Base-by-base conservation (phyloP, 2,888 invertebrate species). In the Drosophila mercatorum region DNA sequence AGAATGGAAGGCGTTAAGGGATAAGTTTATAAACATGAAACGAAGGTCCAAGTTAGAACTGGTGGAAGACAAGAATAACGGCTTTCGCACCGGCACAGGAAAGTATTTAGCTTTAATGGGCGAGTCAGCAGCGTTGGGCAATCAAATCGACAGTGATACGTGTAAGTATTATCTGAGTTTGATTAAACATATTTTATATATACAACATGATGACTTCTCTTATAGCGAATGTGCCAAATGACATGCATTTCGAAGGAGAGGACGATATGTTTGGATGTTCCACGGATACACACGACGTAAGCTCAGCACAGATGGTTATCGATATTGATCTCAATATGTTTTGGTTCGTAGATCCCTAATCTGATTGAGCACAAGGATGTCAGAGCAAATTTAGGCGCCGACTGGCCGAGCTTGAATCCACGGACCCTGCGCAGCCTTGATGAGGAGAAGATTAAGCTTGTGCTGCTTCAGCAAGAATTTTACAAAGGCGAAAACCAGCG, bases 381-480 rank as follows among this genome's bases (percentile, higher is more conserved):
- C 34, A 38, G 26, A 28, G n/a, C n/a, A 40, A 40, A 38, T 34
- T 26, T 38, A 10, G 6, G 31, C 22, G 12, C 34, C 2, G 40
- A 51, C 31, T 68, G 51, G 44, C 6, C 40, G 1, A 46, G 17
- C 11, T 36, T 46, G 22, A 52, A 46, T 40, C 68, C 51, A 36
- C 40, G 44, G 17, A 68, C 58, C 2, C 51, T 51, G 31, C 68
- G 51, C 14, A 68, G 44, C 17, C 26, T 53, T 2, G 52, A 68
- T 4, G 68, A 68, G 26, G 68, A 68, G 40, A 68, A 58, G 36
- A 58, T 68, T 17, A 58, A 53, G 10, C 26, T 53, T 17, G 57
- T 72, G 6, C 47, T 53, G 4, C 53, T 71, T 0, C 72, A 72
- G 40, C 72, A 72, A 36, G 66, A 72, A 10, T 73, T 72, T 28